Conservation (phyloP, 2,113 vertebrate species). For the Coreoperca whiteheadi region DNA sequence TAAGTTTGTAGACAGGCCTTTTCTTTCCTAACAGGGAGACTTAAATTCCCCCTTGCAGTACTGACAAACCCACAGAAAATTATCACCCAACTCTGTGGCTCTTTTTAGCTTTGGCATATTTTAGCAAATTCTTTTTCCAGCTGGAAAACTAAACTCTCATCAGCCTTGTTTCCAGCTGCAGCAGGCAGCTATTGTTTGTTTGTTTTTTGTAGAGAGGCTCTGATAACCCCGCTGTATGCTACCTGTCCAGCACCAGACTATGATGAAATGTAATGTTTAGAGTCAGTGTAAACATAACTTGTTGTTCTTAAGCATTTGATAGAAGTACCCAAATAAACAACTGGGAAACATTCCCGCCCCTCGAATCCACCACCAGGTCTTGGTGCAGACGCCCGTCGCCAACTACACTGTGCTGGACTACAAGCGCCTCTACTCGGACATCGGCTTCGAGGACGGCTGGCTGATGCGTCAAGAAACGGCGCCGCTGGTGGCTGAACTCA, state of each 20-base stretch:
- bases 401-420: slow-evolving; percentile 95
- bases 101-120: neutral
- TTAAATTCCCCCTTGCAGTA: neutral
- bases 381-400: slow-evolving; percentile 88
- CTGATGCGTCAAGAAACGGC: slow-evolving; percentile 92
- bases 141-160: too few species aligned
- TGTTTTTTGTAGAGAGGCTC: neutral
- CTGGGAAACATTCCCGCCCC: neutral
- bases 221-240: neutral
- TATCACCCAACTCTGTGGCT: neutral
- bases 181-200: neutral
- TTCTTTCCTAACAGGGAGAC: neutral
- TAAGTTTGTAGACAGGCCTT: neutral
- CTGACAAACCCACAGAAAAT: neutral
- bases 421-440: slow-evolving; percentile 89
- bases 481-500: slow-evolving; percentile 82
- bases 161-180: neutral
- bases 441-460: slow-evolving; percentile 92
- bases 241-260: neutral
- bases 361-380: slow-evolving; percentile 72
- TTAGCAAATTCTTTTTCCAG: neutral
- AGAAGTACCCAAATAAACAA: neutral
- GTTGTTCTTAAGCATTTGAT: neutral
- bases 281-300: too few species aligned
- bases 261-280: neutral